A percentile compares a stretch with the other conserved stretches of the same genome.
phyloP scores from a whole-genome alignment of 2,113 vertebrate genomes.

The Semnopithecus entellus region DNA sequence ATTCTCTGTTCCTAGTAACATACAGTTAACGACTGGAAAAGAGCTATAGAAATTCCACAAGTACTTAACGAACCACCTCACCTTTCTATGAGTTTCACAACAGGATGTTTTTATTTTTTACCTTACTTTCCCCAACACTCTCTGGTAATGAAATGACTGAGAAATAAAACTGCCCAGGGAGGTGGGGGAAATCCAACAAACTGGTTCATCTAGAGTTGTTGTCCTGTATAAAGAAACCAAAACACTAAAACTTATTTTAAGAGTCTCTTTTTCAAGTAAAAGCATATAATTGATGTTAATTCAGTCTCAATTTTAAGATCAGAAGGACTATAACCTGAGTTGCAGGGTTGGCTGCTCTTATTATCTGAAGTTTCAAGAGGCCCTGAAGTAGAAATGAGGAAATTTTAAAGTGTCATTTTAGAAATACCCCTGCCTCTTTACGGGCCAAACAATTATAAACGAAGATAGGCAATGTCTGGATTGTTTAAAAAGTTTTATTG shows the following conservation, averaged over 20 bases:
- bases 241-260: neutral
- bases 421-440: neutral
- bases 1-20: neutral
- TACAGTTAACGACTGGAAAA: neutral
- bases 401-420: neutral
- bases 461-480: neutral
- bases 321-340: neutral
- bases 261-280: neutral
- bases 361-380: neutral
- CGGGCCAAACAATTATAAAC: neutral
- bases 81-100: neutral
- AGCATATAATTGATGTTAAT: neutral
- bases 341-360: neutral
- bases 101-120: neutral
- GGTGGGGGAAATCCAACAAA: neutral
- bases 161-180: neutral
- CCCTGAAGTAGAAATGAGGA: neutral
- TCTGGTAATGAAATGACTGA: neutral
- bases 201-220: neutral
- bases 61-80: neutral
- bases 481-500: neutral
- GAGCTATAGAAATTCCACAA: neutral
- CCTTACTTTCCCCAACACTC: neutral
- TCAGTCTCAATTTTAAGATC: constrained; percentile 7
- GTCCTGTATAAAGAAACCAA: neutral